Conservation (phyloP, 2,113 vertebrate genomes). For the Hippolais icterina region DNA sequence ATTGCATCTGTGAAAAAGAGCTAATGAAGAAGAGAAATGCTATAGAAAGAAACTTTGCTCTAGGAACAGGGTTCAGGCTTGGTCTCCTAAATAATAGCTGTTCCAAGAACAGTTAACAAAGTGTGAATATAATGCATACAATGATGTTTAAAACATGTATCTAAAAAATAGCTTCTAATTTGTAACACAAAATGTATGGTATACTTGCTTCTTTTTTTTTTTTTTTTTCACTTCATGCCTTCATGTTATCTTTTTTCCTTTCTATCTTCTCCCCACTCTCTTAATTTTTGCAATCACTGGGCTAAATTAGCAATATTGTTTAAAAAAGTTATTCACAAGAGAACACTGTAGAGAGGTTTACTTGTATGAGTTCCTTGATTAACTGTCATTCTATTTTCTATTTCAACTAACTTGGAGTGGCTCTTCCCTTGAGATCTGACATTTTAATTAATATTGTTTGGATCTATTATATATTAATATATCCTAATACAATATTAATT, state of each 20-base stretch:
- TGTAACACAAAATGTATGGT: not conserved
- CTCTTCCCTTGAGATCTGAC: not conserved
- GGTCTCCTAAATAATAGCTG: not conserved
- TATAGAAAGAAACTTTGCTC: not conserved
- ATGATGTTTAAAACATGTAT: not conserved
- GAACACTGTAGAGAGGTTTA: not conserved
- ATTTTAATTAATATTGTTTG: slow-evolving; percentile 20
- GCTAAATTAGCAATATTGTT: not conserved
- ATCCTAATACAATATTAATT: not conserved
- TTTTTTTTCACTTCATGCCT: not conserved
- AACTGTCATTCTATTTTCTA: not conserved
- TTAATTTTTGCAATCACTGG: not conserved
- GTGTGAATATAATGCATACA: not conserved
- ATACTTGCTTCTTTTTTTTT: not conserved
- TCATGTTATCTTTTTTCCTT: not conserved
- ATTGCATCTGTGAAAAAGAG: not conserved
- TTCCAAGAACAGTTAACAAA: not conserved
- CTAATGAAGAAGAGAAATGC: not conserved
- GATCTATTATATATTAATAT: not conserved
- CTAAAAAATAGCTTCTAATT: not conserved
- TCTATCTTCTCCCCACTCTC: not conserved
- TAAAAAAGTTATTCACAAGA: not conserved
- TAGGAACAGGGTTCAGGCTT: not conserved
- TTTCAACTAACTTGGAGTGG: not conserved
- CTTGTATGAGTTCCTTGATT: not conserved